Conservation (phyloP, 2,113 vertebrate species). For the Zapornia atra region DNA sequence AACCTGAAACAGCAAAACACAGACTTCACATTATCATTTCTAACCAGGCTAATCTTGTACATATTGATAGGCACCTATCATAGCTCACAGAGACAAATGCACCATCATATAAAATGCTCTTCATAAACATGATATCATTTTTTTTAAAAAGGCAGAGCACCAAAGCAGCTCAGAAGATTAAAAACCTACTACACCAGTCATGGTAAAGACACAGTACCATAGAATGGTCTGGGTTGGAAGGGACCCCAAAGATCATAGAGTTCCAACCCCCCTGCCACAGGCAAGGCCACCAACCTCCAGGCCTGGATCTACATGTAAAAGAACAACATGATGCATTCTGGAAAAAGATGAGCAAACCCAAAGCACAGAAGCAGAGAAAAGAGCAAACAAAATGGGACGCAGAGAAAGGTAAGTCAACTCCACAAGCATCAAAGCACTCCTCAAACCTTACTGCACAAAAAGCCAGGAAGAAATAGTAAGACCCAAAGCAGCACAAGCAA, state of each 20-base stretch:
- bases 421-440: background rate
- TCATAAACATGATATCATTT: background rate
- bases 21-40: background rate
- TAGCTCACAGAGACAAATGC: background rate
- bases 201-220: background rate
- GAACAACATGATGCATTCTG: background rate
- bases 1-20: background rate
- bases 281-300: too few relatives aligned
- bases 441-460: background rate
- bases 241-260: too few relatives aligned
- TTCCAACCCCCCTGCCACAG: too few relatives aligned
- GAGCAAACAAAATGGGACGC: background rate
- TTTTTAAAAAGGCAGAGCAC: background rate
- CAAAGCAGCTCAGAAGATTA: background rate
- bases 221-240: too few relatives aligned
- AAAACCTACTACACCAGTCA: background rate
- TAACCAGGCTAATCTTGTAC: background rate
- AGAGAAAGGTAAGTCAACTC: background rate
- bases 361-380: background rate
- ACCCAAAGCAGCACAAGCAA: background rate
- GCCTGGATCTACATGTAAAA: background rate
- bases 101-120: background rate
- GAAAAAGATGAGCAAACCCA: rapidly evolving
- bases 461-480: background rate
- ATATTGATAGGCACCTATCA: too few relatives aligned